Conservation (phyloP, 2,113 vertebrate species). For the Lutjanus erythropterus region DNA sequence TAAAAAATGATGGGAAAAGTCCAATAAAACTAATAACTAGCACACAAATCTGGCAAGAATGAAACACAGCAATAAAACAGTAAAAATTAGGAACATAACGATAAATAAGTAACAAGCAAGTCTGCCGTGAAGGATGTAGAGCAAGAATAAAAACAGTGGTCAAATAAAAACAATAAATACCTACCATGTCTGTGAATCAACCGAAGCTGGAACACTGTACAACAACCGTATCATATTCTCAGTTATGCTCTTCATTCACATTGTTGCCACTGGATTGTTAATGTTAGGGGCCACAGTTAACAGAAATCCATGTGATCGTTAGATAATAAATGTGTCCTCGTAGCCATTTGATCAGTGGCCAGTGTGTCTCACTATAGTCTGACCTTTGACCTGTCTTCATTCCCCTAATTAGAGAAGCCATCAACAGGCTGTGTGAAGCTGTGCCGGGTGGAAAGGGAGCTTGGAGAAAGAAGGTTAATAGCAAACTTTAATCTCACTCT, state of each 20-base stretch:
- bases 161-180: too few relatives aligned
- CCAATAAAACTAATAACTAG: too few relatives aligned
- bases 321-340: not conserved
- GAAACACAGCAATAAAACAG: too few relatives aligned
- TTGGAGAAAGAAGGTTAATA: conserved; percentile 94
- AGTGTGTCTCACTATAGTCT: conserved; percentile 7
- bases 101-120: too few relatives aligned
- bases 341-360: not conserved
- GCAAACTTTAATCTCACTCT: not conserved
- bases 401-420: conserved; percentile 90
- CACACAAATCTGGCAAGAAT: too few relatives aligned
- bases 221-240: too few relatives aligned
- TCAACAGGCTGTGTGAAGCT: conserved; percentile 94
- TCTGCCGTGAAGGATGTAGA: too few relatives aligned
- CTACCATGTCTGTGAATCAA: too few relatives aligned
- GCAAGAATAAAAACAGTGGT: too few relatives aligned
- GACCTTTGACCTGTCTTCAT: conserved; percentile 45
- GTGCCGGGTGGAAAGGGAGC: conserved; percentile 93
- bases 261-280: not conserved
- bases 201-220: too few relatives aligned
- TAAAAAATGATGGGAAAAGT: too few relatives aligned
- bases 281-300: conserved; percentile 1
- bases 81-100: too few relatives aligned
- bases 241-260: not conserved
- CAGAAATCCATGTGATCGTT: not conserved